Base-by-base conservation (phyloP, 2,113 vertebrate species). In the Macrotus californicus region DNA sequence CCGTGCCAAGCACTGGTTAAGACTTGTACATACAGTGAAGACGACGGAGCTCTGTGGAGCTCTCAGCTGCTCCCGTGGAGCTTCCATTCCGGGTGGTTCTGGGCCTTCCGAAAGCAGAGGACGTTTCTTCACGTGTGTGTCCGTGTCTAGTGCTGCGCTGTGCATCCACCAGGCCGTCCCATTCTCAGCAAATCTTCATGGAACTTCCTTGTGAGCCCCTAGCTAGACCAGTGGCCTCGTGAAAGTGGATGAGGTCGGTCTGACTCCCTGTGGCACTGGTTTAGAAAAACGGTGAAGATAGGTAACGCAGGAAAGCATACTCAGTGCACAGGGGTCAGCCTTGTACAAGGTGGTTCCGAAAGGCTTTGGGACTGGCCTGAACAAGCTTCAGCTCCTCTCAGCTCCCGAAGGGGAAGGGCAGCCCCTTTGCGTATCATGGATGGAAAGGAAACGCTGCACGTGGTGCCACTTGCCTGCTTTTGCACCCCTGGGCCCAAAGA, bases 361-460 rank as follows among this genome's bases (percentile, higher is more conserved):
- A 39, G 67, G 6, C 52, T 59, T 56, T 19, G 46, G 10, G 66
- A 31, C 61, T 69, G 39, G 43, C 31, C n/a, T 8, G 26, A 67
- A 2, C 61, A 64, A n/a, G 39, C 31, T 29, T 12, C 22, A 2
- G 22, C 36, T 81, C 39, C 61, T 56, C 56, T 36, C 16, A 3
- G 14, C 18, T 48, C 29, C 43, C 36, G 14, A 18, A 22, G 29
- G 36, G 61, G 54, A 43, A 39, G 19, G 39, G 64, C 3, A 15
- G 7, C 31, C 36, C 24, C 4, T 39, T 46, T 77, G 59, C 13
- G 50, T 18, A 1, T 36, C 4, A 3, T 31, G n/a, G 46, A 10
- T 5, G 10, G n/a, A 48, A 50, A 56, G 24, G 9, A 52, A 21
- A 18, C 18, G 0, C 2, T 31, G 24, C 39, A 0, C 3, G 43